A percentile compares a stretch with the other conserved stretches of the same genome.
Evolutionary conservation across 2,797 vertebrate genomes (phyloP).

Genomic region (Smutsia gigantea): DNA sequence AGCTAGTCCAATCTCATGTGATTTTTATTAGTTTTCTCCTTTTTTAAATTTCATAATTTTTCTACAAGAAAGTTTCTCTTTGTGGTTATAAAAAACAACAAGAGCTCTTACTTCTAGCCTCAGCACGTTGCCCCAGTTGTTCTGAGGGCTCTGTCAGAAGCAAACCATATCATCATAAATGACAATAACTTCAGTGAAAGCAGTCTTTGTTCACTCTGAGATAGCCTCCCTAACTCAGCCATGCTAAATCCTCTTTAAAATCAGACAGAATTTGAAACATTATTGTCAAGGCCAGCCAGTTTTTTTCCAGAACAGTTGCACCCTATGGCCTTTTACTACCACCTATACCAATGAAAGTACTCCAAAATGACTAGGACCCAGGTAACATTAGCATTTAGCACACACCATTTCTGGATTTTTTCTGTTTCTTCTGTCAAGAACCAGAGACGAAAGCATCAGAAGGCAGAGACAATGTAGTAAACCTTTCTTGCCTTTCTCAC

Average conservation of each 20-base stretch:
- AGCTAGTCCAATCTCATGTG: background rate
- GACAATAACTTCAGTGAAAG: background rate
- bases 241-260: background rate
- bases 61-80: background rate
- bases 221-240: background rate
- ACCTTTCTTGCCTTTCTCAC: background rate
- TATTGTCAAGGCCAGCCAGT: background rate
- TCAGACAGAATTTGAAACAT: constrained; percentile 20
- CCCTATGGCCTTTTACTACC: background rate
- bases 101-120: background rate
- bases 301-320: background rate
- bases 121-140: background rate
- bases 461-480: background rate
- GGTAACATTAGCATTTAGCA: background rate
- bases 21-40: background rate
- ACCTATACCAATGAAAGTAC: background rate
- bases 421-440: background rate
- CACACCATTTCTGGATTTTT: background rate
- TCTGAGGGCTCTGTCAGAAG: background rate
- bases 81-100: background rate
- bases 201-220: background rate
- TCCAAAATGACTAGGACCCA: background rate
- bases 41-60: background rate
- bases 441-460: background rate
- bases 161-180: background rate